phyloP scores from a whole-genome alignment of 1,140 invertebrate species.

The Ips nitidus region DNA sequence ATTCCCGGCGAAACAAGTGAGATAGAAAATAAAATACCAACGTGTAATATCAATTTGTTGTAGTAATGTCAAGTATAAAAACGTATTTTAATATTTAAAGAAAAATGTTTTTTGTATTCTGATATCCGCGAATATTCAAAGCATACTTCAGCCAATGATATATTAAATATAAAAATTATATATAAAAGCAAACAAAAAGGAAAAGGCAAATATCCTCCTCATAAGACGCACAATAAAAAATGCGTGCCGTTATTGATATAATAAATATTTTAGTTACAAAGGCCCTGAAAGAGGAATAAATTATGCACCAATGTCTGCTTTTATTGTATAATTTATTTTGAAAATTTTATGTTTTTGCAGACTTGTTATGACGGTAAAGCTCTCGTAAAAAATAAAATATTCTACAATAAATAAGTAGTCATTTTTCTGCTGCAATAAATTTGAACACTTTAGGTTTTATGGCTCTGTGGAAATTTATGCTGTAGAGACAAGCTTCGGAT shows the following conservation, averaged over 20 bases:
- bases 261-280: slow-evolving; percentile 8
- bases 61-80: no score
- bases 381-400: not conserved
- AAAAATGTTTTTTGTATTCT: no score
- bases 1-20: no score
- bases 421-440: slow-evolving; percentile 3
- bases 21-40: no score
- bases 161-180: not conserved
- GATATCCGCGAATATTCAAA: not conserved
- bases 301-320: slow-evolving; percentile 4
- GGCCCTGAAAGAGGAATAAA: slow-evolving; percentile 5
- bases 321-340: not conserved
- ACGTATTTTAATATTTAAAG: no score
- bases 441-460: slow-evolving; percentile 10
- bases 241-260: slow-evolving; percentile 7
- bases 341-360: no score
- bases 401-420: not conserved
- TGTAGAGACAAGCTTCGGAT: slow-evolving; percentile 22
- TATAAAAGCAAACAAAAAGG: not conserved
- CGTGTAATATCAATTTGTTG: no score
- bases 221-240: slow-evolving; percentile 10
- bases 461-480: slow-evolving; percentile 12
- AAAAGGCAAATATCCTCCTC: slow-evolving; percentile 5
- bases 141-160: not conserved
- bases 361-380: no score